phyloP scores from a whole-genome alignment of 2,797 vertebrate genomes.

The Hemitrygon akajei region DNA sequence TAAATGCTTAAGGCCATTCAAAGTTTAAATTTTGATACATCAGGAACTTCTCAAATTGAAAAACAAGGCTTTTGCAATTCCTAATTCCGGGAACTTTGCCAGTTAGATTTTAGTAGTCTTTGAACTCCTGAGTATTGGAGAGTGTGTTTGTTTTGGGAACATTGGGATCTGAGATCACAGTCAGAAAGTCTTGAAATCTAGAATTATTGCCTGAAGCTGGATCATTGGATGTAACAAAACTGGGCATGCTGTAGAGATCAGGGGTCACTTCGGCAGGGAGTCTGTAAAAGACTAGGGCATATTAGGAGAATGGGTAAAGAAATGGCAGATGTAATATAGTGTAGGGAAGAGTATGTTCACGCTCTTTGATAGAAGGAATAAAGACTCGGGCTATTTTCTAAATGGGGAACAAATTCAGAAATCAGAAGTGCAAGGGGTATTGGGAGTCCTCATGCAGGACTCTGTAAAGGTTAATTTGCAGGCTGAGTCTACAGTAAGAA shows the following conservation, averaged over 20 bases:
- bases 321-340: too few species aligned
- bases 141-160: not conserved
- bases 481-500: too few species aligned
- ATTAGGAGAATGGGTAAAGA: not conserved
- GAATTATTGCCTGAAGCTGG: not conserved
- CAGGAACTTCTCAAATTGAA: not conserved
- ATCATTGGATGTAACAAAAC: too few species aligned
- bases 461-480: too few species aligned
- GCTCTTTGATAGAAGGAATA: too few species aligned
- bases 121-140: not conserved
- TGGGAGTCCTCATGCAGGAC: too few species aligned
- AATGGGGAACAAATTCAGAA: too few species aligned
- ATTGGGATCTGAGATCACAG: not conserved
- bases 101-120: not conserved
- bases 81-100: not conserved
- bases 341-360: too few species aligned
- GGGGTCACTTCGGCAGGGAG: not conserved
- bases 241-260: not conserved
- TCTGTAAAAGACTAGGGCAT: not conserved
- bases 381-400: too few species aligned
- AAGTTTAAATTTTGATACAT: not conserved
- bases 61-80: not conserved
- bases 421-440: too few species aligned
- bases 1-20: not conserved
- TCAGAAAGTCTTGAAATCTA: not conserved